These are phyloP conservation scores for Tipula confusa DNA, from an alignment of 2,888 invertebrate genomes.

Conservation along the genomic window DNA sequence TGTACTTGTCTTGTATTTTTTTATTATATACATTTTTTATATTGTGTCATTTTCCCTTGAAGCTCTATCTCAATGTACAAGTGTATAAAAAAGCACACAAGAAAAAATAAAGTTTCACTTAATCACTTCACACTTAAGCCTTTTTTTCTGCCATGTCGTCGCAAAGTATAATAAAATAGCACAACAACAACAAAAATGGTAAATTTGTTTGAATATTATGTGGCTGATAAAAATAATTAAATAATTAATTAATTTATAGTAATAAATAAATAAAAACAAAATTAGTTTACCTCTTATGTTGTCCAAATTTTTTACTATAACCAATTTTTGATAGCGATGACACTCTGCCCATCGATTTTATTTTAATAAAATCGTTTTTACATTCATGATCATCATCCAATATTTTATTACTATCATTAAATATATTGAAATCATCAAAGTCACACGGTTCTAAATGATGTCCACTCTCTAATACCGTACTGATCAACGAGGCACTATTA, in stretches of 20 bases:
- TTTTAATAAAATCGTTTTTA: conserved; percentile 29
- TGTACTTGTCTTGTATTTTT: not conserved
- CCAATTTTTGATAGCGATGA: conserved; percentile 28
- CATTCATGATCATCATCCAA: conserved; percentile 8
- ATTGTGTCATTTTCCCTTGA: not conserved
- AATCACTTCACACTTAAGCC: conserved; percentile 14
- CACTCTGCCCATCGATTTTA: conserved; percentile 30
- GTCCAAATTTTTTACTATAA: conserved; percentile 28
- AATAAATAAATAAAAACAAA: not conserved
- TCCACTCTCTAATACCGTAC: conserved; percentile 48
- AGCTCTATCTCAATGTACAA: not conserved
- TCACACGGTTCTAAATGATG: conserved; percentile 27
- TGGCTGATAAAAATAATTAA: not conserved
- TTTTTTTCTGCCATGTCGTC: conserved; percentile 3
- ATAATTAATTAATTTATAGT: not conserved
- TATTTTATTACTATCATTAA: conserved; percentile 5
- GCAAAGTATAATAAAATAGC: not conserved
- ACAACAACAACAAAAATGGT: not conserved
- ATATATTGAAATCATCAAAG: conserved; percentile 26
- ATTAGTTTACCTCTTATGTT: conserved; percentile 1
- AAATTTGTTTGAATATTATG: not conserved
- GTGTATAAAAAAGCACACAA: not conserved
- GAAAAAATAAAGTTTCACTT: conserved; percentile 1
- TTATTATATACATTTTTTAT: too few relatives aligned
- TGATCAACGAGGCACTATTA: conserved; percentile 50